Evolutionary conservation across 2,888 invertebrate genomes (phyloP).

Genomic region (Aporophyla lueneburgensis): DNA sequence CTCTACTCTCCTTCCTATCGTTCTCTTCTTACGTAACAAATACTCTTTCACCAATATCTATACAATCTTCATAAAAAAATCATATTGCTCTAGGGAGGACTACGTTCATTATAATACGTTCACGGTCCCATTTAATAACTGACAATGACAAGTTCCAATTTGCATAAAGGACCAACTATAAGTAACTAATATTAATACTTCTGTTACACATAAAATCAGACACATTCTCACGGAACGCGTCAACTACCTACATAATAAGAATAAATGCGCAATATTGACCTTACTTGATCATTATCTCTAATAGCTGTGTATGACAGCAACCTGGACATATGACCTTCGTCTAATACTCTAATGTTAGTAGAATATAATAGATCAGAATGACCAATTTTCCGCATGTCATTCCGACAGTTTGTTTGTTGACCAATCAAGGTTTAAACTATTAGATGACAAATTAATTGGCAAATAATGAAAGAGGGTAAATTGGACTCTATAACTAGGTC

Average conservation of each 20-base stretch:
- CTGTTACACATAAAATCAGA: conserved; percentile 39
- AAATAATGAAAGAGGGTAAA: background rate
- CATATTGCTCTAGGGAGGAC: background rate
- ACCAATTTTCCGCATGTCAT: conserved; percentile 67
- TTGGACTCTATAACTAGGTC: conserved; percentile 32
- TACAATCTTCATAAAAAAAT: background rate
- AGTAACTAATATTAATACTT: background rate
- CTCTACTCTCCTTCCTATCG: background rate
- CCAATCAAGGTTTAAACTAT: conserved; percentile 58
- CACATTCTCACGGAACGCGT: conserved; percentile 65
- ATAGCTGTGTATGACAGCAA: conserved; percentile 70
- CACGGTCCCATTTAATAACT: conserved; percentile 5
- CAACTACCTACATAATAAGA: conserved; percentile 50
- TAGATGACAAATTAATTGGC: conserved; percentile 52
- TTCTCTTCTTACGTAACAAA: background rate
- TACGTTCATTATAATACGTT: conserved; percentile 5
- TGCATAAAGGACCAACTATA: conserved; percentile 9
- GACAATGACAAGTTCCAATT: conserved; percentile 5
- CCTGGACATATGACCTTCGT: conserved; percentile 56
- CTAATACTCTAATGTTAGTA: conserved; percentile 27
- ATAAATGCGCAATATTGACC: conserved; percentile 68
- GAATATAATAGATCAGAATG: conserved; percentile 47
- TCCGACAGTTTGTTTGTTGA: conserved; percentile 64
- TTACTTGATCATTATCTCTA: conserved; percentile 71
- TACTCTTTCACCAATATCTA: background rate